These are phyloP conservation scores for Leptinotarsa haldemani DNA, from an alignment of 2,888 invertebrate genomes.

Conservation along the genomic window DNA sequence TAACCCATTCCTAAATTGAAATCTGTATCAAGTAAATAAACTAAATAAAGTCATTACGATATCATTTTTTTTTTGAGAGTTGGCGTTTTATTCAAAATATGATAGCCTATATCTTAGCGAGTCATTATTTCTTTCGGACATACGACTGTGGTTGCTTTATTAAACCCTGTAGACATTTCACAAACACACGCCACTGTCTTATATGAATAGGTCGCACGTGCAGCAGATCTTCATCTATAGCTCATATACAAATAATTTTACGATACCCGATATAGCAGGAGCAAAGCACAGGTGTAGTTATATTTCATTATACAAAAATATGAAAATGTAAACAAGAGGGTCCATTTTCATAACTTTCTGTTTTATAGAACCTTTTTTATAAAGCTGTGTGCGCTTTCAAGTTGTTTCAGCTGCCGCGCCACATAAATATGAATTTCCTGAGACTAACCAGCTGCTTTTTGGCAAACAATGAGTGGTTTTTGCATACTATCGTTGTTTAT, in stretches of 20 bases:
- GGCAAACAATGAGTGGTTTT: constrained; percentile 24
- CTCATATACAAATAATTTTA: constrained; percentile 25
- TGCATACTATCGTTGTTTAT: constrained; percentile 13
- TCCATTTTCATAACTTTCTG: constrained; percentile 29
- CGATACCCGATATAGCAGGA: constrained; percentile 27
- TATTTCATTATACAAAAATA: constrained; percentile 32
- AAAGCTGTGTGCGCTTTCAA: constrained; percentile 21
- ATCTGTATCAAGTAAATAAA: too few relatives aligned
- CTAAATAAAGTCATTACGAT: too few relatives aligned
- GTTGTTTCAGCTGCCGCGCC: constrained; percentile 22
- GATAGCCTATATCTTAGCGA: too few relatives aligned
- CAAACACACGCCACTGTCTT: not conserved
- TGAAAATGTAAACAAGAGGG: constrained; percentile 33
- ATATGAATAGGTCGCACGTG: constrained; percentile 26
- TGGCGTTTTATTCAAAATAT: too few relatives aligned
- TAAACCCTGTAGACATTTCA: not conserved
- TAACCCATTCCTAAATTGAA: too few relatives aligned
- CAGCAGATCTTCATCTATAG: constrained; percentile 23
- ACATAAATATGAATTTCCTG: constrained; percentile 27
- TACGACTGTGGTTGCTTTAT: too few relatives aligned
- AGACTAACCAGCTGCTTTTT: constrained; percentile 25
- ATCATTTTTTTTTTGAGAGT: too few relatives aligned
- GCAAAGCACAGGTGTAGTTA: constrained; percentile 28
- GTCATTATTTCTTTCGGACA: too few relatives aligned
- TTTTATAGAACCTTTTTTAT: constrained; percentile 25